Conservation (phyloP, 2,888 invertebrate species). For the Pseudococcus jackbeardsleyi region DNA sequence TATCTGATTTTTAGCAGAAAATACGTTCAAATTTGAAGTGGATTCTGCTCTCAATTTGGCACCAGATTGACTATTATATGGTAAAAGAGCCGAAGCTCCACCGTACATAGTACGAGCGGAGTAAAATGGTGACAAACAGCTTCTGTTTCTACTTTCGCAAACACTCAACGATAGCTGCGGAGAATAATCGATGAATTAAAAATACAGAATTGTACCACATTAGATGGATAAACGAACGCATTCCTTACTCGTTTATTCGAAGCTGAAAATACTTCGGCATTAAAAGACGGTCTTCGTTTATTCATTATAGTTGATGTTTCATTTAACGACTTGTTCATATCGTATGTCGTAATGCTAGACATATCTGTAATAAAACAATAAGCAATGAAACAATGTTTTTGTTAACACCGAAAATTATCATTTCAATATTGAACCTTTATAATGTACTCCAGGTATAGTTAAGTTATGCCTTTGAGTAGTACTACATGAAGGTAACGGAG, state of each 20-base stretch:
- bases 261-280: slow-evolving; percentile 59
- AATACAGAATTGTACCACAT: background rate
- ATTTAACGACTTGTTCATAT: slow-evolving; percentile 46
- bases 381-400: background rate
- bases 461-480: slow-evolving; percentile 61
- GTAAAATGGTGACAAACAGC: slow-evolving; percentile 76
- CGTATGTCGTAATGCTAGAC: slow-evolving; percentile 44
- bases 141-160: slow-evolving; percentile 52
- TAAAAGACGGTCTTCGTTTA: slow-evolving; percentile 57
- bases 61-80: slow-evolving; percentile 55
- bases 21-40: slow-evolving; percentile 56
- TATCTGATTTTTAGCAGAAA: slow-evolving; percentile 58
- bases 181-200: background rate
- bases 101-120: slow-evolving; percentile 82
- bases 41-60: slow-evolving; percentile 49
- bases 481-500: slow-evolving; percentile 46
- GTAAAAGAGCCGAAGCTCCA: slow-evolving; percentile 73
- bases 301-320: slow-evolving; percentile 54
- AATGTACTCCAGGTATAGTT: slow-evolving; percentile 55
- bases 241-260: slow-evolving; percentile 53
- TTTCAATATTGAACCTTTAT: slow-evolving; percentile 49
- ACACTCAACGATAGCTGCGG: slow-evolving; percentile 55
- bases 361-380: background rate
- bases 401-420: background rate
- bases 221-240: background rate